phyloP scores from a whole-genome alignment of 2,888 invertebrate genomes.

The Lycaena phlaeas region DNA sequence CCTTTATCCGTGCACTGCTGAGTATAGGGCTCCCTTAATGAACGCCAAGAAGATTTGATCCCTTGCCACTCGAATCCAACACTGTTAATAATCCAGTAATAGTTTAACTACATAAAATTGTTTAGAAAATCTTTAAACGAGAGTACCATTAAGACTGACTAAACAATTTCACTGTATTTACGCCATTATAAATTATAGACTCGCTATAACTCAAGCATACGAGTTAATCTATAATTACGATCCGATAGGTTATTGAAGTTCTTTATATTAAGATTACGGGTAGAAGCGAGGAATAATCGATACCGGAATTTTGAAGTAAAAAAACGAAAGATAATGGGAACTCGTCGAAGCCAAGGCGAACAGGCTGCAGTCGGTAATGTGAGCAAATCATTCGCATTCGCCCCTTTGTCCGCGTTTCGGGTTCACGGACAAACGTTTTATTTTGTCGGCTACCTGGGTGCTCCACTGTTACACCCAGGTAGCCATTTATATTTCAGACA shows the following conservation, averaged over 20 bases:
- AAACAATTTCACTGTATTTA: no score
- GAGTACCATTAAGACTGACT: no score
- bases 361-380: slow-evolving; percentile 49
- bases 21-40: no score
- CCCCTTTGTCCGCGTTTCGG: slow-evolving; percentile 55
- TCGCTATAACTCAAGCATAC: not conserved
- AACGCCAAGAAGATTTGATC: no score
- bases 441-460: slow-evolving; percentile 13
- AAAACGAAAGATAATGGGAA: no score
- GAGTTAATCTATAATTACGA: not conserved
- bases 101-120: no score
- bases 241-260: not conserved
- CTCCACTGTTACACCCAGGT: slow-evolving; percentile 17
- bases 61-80: no score
- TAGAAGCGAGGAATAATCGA: not conserved
- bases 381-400: slow-evolving; percentile 61
- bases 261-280: not conserved
- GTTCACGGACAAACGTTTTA: slow-evolving; percentile 39
- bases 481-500: slow-evolving; percentile 13
- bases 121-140: no score
- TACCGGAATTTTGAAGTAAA: no score
- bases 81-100: no score
- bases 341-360: slow-evolving; percentile 60
- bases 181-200: not conserved
- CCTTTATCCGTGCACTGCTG: no score